Evolutionary conservation across 2,888 invertebrate genomes (phyloP).

Genomic region (Erebia palarica): DNA sequence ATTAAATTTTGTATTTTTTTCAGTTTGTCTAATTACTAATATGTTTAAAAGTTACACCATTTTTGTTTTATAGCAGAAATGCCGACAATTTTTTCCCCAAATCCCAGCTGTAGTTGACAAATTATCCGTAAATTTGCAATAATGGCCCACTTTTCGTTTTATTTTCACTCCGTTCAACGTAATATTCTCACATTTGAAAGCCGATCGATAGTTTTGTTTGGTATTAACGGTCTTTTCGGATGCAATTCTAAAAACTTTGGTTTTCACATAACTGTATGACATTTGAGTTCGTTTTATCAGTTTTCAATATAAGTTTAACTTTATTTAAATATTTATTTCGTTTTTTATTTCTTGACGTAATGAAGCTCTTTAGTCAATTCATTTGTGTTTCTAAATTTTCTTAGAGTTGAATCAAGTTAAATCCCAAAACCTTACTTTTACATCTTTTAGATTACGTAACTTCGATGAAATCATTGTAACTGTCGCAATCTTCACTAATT

Average conservation of each 20-base stretch:
- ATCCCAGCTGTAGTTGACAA: conserved; percentile 24
- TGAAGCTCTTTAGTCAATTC: too few species aligned
- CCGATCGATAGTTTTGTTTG: conserved; percentile 17
- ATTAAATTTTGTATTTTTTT: too few species aligned
- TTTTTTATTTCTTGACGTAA: too few species aligned
- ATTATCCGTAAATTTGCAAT: conserved; percentile 28
- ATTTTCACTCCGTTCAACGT: conserved; percentile 25
- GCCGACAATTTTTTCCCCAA: conserved; percentile 13
- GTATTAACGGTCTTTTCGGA: conserved; percentile 16
- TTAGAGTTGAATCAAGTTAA: background rate
- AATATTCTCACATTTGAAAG: conserved; percentile 24
- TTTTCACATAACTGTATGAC: background rate
- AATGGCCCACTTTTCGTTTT: conserved; percentile 25
- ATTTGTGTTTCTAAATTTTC: too few species aligned
- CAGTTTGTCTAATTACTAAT: too few species aligned
- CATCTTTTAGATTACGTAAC: background rate
- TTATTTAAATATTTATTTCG: too few species aligned
- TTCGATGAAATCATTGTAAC: background rate
- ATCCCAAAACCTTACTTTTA: background rate
- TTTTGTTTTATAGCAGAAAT: conserved; percentile 1
- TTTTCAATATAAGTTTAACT: too few species aligned
- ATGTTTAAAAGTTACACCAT: background rate
- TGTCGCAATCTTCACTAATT: background rate
- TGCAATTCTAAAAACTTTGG: conserved; percentile 13
- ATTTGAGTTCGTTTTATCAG: background rate